Conservation (phyloP, 2,113 vertebrate species). For the Glaucomys volans region DNA sequence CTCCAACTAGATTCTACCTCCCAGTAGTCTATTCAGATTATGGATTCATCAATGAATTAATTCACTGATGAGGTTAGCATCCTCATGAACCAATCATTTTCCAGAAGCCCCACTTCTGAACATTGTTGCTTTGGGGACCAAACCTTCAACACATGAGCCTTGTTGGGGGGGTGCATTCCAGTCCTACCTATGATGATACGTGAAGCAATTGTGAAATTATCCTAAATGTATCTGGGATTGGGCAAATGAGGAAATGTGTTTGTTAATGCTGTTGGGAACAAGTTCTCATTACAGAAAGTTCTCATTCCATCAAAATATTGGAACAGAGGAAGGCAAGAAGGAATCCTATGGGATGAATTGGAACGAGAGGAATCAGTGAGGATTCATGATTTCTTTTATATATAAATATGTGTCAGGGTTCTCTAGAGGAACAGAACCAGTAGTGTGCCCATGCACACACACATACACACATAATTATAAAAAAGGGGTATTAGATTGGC, state of each 20-base stretch:
- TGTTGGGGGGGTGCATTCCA: neutral
- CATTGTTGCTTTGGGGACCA: neutral
- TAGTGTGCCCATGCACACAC: neutral
- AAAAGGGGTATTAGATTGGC: neutral
- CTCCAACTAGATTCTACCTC: neutral
- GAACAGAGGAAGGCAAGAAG: neutral
- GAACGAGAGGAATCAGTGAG: neutral
- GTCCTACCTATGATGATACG: too few species aligned
- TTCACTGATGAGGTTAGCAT: neutral
- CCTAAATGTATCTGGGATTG: slow-evolving; percentile 11
- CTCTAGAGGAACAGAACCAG: neutral
- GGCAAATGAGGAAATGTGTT: slow-evolving; percentile 10
- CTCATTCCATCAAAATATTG: neutral
- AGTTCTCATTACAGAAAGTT: slow-evolving; percentile 2
- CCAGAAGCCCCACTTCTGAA: neutral
- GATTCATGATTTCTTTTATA: neutral
- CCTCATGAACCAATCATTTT: neutral
- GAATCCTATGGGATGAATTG: neutral
- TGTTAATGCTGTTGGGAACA: neutral
- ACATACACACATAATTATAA: neutral
- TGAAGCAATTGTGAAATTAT: neutral
- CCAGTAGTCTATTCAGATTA: neutral
- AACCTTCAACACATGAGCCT: neutral
- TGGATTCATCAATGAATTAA: neutral
- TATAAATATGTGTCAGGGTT: neutral